These are phyloP conservation scores for Astropecten irregularis DNA, from an alignment of 53 echinoderm and acorn worm genomes.

Conservation along the genomic window DNA sequence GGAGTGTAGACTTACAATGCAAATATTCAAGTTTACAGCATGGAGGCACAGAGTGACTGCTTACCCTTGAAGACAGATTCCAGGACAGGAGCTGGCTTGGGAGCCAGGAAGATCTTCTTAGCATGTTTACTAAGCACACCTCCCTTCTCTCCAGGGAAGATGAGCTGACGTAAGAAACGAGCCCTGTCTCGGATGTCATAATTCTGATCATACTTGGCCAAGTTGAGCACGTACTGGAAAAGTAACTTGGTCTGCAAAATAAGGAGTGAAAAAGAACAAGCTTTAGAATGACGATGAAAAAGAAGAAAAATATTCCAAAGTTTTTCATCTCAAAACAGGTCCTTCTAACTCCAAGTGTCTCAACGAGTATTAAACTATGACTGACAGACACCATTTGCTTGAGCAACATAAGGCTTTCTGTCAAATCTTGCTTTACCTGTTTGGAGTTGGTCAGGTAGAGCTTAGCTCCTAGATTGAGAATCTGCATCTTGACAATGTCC, in stretches of 20 bases:
- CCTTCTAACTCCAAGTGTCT: too few relatives aligned
- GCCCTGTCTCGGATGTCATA: slow-evolving; percentile 98
- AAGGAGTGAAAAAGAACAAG: too few relatives aligned
- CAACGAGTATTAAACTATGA: too few relatives aligned
- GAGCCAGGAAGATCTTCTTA: slow-evolving; percentile 95
- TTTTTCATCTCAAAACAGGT: too few relatives aligned
- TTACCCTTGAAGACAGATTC: slow-evolving; percentile 98
- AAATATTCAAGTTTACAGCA: too few relatives aligned
- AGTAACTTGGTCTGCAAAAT: slow-evolving; percentile 83
- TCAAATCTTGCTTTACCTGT: too few relatives aligned
- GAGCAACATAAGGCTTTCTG: too few relatives aligned
- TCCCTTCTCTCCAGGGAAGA: slow-evolving; percentile 91
- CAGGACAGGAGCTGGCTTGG: slow-evolving; percentile 96
- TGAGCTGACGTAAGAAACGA: slow-evolving; percentile 85
- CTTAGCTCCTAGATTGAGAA: slow-evolving; percentile 93
- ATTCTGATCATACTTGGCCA: slow-evolving; percentile 99
- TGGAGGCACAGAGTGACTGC: too few relatives aligned
- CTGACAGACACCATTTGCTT: too few relatives aligned
- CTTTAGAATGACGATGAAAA: too few relatives aligned
- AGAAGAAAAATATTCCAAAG: too few relatives aligned
- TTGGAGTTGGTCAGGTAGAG: slow-evolving; percentile 96
- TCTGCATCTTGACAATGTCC: slow-evolving; percentile 96
- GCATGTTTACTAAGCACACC: slow-evolving; percentile 95
- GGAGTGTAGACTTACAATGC: too few relatives aligned
- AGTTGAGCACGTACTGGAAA: slow-evolving; percentile 93